Evolutionary conservation across 2,797 vertebrate species (phyloP).

Genomic region (Mastacembelus armatus): DNA sequence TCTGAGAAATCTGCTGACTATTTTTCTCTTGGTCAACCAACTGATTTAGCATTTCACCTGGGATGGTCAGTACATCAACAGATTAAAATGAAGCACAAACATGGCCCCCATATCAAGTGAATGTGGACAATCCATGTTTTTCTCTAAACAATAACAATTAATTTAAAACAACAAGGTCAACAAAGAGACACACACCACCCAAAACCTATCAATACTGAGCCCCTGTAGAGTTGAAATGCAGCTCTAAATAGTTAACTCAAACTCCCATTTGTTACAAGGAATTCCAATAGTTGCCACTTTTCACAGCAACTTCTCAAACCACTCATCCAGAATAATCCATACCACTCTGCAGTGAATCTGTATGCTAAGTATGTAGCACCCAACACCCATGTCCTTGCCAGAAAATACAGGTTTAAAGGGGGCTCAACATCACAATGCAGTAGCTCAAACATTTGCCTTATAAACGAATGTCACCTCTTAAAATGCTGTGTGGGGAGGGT

Average conservation of each 20-base stretch:
- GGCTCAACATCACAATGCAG: slow-evolving; percentile 24
- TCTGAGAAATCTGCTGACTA: too few species aligned
- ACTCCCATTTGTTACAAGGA: neutral
- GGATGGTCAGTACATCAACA: too few species aligned
- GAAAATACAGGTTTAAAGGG: slow-evolving; percentile 12
- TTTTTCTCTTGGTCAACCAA: too few species aligned
- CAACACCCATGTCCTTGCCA: neutral
- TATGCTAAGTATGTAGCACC: neutral
- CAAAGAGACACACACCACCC: too few species aligned
- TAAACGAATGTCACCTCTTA: slow-evolving; percentile 39
- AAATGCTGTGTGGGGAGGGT: slow-evolving; percentile 20
- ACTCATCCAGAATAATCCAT: slow-evolving; percentile 13
- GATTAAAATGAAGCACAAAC: too few species aligned
- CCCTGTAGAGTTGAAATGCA: too few species aligned
- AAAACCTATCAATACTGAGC: too few species aligned
- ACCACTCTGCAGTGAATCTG: neutral
- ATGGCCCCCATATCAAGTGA: too few species aligned
- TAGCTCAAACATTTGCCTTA: slow-evolving; percentile 52
- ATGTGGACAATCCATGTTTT: too few species aligned
- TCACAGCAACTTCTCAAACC: slow-evolving; percentile 17
- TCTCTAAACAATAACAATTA: neutral
- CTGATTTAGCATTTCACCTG: too few species aligned
- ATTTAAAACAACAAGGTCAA: too few species aligned
- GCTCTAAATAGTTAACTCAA: too few species aligned
- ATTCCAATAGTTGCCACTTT: neutral